phyloP scores from a whole-genome alignment of 1,140 invertebrate species.

The Neodiprion fabricii region DNA sequence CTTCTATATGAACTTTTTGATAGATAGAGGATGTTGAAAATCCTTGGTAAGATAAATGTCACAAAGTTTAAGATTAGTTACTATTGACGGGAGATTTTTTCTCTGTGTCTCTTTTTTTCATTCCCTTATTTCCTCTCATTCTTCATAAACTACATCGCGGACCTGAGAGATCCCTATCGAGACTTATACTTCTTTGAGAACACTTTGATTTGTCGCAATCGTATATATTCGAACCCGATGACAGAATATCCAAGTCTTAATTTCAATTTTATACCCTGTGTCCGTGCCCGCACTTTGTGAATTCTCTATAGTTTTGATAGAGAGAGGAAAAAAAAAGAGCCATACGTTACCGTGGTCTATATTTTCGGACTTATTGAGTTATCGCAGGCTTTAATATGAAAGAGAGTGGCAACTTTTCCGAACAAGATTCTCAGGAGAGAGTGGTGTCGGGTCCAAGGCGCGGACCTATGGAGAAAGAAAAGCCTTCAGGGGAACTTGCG shows the following conservation, averaged over 20 bases:
- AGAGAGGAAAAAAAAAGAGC: not conserved
- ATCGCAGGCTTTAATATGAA: constrained; percentile 3
- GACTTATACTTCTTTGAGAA: constrained; percentile 7
- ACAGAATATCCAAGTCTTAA: constrained; percentile 4
- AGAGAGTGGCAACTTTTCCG: not conserved
- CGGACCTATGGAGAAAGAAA: not conserved
- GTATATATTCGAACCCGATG: not conserved
- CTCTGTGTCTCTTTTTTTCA: not conserved
- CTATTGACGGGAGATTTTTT: not conserved
- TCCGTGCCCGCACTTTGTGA: not conserved
- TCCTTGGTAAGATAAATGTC: constrained; percentile 10
- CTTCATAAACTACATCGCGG: not conserved
- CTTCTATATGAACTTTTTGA: constrained; percentile 6
- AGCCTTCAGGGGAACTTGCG: not conserved
- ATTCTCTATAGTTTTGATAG: not conserved
- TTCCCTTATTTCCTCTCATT: not conserved
- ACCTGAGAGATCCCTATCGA: not conserved
- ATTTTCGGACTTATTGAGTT: not conserved
- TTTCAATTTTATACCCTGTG: not conserved
- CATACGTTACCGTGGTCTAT: not conserved
- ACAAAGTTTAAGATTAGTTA: constrained; percentile 10
- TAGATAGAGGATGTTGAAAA: constrained; percentile 4
- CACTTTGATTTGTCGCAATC: constrained; percentile 2
- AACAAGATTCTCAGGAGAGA: not conserved
- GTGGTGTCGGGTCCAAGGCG: not conserved